Conservation (phyloP, 2,888 invertebrate species). For the Oligia fasciuncula region DNA sequence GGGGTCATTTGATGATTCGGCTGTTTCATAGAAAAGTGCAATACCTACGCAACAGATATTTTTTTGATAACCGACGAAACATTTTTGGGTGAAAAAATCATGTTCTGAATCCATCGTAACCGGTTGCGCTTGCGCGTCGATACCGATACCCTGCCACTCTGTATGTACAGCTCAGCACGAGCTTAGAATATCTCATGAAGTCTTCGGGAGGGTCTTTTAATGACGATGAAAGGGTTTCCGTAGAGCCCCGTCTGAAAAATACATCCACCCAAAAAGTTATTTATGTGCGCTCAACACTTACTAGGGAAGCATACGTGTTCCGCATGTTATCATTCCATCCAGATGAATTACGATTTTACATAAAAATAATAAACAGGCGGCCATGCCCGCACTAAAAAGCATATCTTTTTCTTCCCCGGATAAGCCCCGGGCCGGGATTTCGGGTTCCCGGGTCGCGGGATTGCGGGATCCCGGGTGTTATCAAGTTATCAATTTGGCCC, state of each 20-base stretch:
- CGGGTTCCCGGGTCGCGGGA: slow-evolving; percentile 67
- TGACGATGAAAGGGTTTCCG: not conserved
- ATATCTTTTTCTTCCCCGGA: slow-evolving; percentile 73
- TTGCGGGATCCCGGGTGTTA: slow-evolving; percentile 76
- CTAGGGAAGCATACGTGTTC: slow-evolving; percentile 57
- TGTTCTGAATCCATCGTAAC: too few species aligned
- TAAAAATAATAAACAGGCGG: slow-evolving; percentile 74
- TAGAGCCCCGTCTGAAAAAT: not conserved
- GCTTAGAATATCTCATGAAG: not conserved
- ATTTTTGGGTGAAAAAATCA: too few species aligned
- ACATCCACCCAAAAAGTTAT: slow-evolving; percentile 11
- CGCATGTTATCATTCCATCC: slow-evolving; percentile 80
- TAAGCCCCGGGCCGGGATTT: slow-evolving; percentile 74
- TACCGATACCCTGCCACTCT: not conserved
- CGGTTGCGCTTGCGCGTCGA: not conserved
- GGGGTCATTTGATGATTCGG: too few species aligned
- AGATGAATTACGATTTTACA: slow-evolving; percentile 79
- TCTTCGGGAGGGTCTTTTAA: not conserved
- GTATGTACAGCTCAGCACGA: not conserved
- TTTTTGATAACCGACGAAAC: too few species aligned
- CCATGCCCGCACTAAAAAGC: slow-evolving; percentile 68
- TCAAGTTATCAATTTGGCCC: slow-evolving; percentile 86
- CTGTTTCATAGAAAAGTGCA: too few species aligned
- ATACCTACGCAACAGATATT: too few species aligned
- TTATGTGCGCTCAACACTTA: slow-evolving; percentile 44